phyloP scores from a whole-genome alignment of 2,797 vertebrate genomes.

The Ceyx erithaca region DNA sequence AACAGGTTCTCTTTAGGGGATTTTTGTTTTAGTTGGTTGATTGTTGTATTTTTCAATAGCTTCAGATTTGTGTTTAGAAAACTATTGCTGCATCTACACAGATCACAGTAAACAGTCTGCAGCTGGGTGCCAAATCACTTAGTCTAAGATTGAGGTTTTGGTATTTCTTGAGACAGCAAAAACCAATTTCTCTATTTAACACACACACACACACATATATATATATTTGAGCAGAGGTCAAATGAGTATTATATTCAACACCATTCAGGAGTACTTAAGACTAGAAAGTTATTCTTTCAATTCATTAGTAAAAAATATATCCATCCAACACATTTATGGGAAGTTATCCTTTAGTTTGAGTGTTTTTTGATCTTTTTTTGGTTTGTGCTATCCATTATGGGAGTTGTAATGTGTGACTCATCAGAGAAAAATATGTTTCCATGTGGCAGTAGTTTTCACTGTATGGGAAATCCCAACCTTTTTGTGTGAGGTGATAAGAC shows the following conservation, averaged over 20 bases:
- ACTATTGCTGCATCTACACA: not conserved
- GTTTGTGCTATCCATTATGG: conserved; percentile 77
- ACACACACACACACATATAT: not conserved
- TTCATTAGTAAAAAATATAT: conserved; percentile 2
- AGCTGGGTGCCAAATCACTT: not conserved
- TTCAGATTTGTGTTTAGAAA: not conserved
- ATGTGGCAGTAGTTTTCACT: conserved; percentile 3
- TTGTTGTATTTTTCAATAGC: not conserved
- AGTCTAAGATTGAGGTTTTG: not conserved
- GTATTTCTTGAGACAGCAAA: conserved; percentile 11
- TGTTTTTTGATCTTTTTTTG: conserved; percentile 43
- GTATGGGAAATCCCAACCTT: conserved; percentile 19
- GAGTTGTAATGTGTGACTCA: conserved; percentile 74
- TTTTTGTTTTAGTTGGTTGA: not conserved
- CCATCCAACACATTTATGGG: conserved; percentile 56
- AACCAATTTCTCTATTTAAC: conserved; percentile 53
- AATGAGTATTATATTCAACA: conserved; percentile 74
- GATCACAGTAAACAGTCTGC: not conserved
- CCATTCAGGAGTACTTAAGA: conserved; percentile 69
- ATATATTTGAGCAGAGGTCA: conserved; percentile 79
- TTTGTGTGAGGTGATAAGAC: conserved; percentile 49
- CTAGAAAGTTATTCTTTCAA: conserved; percentile 66
- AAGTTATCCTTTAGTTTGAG: not conserved
- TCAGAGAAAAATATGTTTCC: not conserved
- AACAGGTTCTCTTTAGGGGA: not conserved